Evolutionary conservation across 2,888 invertebrate species (phyloP), one percentile per base, ranked within the genome.

Genomic region (Galeopsomyia nigrocyanea): DNA sequence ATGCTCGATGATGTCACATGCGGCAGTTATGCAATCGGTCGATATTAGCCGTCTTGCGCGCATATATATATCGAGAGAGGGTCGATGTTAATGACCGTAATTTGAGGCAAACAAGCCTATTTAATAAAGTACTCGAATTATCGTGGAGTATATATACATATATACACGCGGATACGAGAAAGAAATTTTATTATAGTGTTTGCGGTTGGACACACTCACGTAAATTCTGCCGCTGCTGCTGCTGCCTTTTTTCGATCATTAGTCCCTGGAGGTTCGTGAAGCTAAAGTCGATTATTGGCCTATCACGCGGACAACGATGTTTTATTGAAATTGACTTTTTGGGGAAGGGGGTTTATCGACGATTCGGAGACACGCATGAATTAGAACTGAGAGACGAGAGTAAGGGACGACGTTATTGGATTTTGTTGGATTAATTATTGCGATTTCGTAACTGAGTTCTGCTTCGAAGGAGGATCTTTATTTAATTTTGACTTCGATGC

Each of bases 171-270:
- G 26, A 26, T 49, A 21, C 17, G 17, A 9, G 21, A n/a, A 39
- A 39, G 39, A 39, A 39, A 39, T 39, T 39, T 39, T 39, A 39
- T 39, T 39, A 39, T 39, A 39, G 39, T 13, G 39, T 39, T 39
- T 39, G 57, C 47, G 22, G 22, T 21, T 17, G 22, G 26, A 26
- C 26, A 26, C 26, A 39, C 31, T 7, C 17, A 47, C n/a, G 58
- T 58, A 17, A 70, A 70, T 70, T 65, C 58, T 46, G 21, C 22
- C 50, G 70, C 58, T 39, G 39, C 5, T 26, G 26, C 26, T 26
- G 26, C 26, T 26, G 26, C 26, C 26, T 26, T 66, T 61, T 71
- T 71, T 71, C 31, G 66, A 13, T 26, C 56, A 66, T 71, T 62
- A 50, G 17, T 66, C 39, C 50, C 62, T 19, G 0, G 19, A 39